Evolutionary conservation across 2,888 invertebrate genomes (phyloP), one percentile per base, ranked within the genome.

Genomic region (Nomada ruficornis): DNA sequence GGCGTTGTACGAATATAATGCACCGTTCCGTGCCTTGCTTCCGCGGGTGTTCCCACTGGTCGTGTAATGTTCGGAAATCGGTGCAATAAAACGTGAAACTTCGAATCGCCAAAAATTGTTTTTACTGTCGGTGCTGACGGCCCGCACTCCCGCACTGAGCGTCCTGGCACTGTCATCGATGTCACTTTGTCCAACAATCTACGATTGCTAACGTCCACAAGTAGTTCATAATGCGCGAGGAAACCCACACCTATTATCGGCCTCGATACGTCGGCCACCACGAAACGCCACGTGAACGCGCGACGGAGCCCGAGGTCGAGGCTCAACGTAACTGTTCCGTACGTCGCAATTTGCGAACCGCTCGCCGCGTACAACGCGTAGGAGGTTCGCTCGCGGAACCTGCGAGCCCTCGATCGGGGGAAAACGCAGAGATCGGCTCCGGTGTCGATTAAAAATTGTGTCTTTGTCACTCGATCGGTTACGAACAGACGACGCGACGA

Each of bases 361-460:
- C 55, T 67, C 1, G 67, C 54, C 9, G 68, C 42, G 23, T 50
- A 47, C 9, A 60, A 36, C 18, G 26, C 50, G 13, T 60, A 60
- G 5, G 50, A 29, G 0, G 52, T 1, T n/a, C 20, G 18, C 29
- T 70, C 60, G 29, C n/a, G 60, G 4, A 20, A 59, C 15, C 47
- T 60, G 59, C 26, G 52, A 1, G 23, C 55, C 23, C 23, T 55
- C 20, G 23, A 15, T 15, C 68, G 55, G 2, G 68, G 55, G 9
- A 60, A 70, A 29, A 59, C 59, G 26, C 59, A 59, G 15, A 59
- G 29, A 5, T 69, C 59, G 4, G 69, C 47, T 2, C 59, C 69
- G 0, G 67, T 67, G 20, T 67, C 55, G 54, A 67, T 42, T n/a
- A 67, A 54, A 15, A 67, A 67, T n/a, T 67, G 67, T n/a, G 36